Evolutionary conservation across 92 coral and sea anemone genomes (phyloP).

Genomic region (Palythoa grandis): DNA sequence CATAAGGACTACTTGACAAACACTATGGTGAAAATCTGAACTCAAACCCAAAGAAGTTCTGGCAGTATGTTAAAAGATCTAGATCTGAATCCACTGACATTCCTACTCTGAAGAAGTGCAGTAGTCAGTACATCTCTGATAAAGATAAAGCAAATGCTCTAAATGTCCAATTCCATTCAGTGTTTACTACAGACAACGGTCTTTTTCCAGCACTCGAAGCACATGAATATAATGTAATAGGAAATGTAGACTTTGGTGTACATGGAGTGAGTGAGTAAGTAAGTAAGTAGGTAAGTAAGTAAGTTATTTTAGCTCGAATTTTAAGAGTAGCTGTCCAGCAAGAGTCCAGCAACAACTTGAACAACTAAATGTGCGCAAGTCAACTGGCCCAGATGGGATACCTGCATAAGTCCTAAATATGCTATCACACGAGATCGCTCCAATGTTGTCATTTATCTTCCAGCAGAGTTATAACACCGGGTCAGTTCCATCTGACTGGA

Average conservation of each 20-base stretch:
- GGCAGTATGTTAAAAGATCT: slow-evolving; percentile 25
- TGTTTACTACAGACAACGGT: slow-evolving; percentile 7
- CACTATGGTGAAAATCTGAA: slow-evolving; percentile 37
- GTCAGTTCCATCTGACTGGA: slow-evolving; percentile 54
- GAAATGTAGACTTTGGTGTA: neutral
- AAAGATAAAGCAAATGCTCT: slow-evolving; percentile 24
- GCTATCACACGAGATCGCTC: slow-evolving; percentile 38
- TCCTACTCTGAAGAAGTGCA: slow-evolving; percentile 9
- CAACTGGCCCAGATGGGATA: slow-evolving; percentile 54
- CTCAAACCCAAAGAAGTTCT: slow-evolving; percentile 47
- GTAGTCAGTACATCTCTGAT: neutral
- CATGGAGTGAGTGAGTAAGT: too few species aligned
- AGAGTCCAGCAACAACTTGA: slow-evolving; percentile 22
- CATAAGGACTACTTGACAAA: slow-evolving; percentile 40
- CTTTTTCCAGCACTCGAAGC: neutral
- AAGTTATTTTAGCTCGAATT: too few species aligned
- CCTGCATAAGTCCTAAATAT: slow-evolving; percentile 38
- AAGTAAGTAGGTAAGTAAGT: too few species aligned
- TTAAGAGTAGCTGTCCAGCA: too few species aligned
- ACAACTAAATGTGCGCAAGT: slow-evolving; percentile 33
- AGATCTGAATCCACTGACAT: slow-evolving; percentile 34
- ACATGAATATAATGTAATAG: neutral
- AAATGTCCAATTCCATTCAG: slow-evolving; percentile 11
- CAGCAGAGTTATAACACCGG: slow-evolving; percentile 48
- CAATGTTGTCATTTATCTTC: slow-evolving; percentile 42